Percentiles rank a stretch among this genome's conserved stretches.
Evolutionary conservation across 92 coral and sea anemone genomes (phyloP).

Genomic region (Epizoanthus fatuus): DNA sequence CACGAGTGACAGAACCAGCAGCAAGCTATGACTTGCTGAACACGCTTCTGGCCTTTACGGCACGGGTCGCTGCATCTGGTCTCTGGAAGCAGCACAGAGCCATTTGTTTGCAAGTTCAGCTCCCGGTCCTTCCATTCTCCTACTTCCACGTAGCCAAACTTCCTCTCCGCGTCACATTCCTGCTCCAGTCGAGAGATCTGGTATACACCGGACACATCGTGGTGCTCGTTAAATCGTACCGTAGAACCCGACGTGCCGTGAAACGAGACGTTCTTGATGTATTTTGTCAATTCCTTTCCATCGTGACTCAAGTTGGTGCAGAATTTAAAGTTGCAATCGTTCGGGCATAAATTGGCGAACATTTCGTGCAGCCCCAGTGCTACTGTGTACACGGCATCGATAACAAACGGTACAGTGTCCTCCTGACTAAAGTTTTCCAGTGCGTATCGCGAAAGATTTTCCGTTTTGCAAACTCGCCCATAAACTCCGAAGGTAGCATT

Average conservation of each 20-base stretch:
- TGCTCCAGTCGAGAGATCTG: slow-evolving; percentile 24
- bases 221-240: slow-evolving; percentile 24
- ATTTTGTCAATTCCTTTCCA: slow-evolving; percentile 38
- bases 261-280: slow-evolving; percentile 33
- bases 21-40: slow-evolving; percentile 27
- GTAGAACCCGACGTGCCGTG: slow-evolving; percentile 41
- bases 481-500: slow-evolving; percentile 5
- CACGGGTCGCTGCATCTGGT: slow-evolving; percentile 43
- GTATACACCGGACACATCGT: slow-evolving; percentile 49
- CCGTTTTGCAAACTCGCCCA: background rate
- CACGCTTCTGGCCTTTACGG: slow-evolving; percentile 20
- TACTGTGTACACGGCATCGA: slow-evolving; percentile 57
- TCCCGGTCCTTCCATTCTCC: slow-evolving; percentile 48
- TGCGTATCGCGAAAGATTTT: background rate
- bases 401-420: slow-evolving; percentile 44
- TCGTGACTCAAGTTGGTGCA: slow-evolving; percentile 36
- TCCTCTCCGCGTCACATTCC: background rate
- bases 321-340: slow-evolving; percentile 8
- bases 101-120: slow-evolving; percentile 3
- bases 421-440: slow-evolving; percentile 6
- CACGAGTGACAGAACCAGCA: slow-evolving; percentile 61
- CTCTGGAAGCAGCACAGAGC: slow-evolving; percentile 11
- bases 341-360: slow-evolving; percentile 28
- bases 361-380: slow-evolving; percentile 49
- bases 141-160: slow-evolving; percentile 8